These are phyloP conservation scores for Colaptes auratus DNA, from an alignment of 2,113 vertebrate species.

Conservation along the genomic window DNA sequence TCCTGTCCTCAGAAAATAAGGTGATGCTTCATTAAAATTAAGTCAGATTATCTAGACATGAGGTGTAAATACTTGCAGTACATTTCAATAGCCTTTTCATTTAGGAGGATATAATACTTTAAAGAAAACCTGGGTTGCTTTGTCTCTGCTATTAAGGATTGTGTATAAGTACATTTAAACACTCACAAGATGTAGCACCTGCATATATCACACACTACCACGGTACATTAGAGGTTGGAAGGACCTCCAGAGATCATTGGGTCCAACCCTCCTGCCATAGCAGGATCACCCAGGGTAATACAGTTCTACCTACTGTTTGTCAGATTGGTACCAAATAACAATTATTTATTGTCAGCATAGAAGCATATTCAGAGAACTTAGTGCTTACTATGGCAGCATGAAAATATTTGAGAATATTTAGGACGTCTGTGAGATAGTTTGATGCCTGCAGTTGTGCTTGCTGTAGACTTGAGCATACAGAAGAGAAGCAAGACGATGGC, in stretches of 20 bases:
- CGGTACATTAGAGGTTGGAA: too few species aligned
- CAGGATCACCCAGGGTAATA: too few species aligned
- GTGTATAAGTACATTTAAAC: not conserved
- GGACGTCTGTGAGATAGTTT: not conserved
- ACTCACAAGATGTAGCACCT: not conserved
- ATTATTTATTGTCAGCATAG: not conserved
- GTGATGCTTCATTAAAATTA: constrained; percentile 15
- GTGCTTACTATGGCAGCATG: not conserved
- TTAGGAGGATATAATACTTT: not conserved
- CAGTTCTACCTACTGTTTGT: not conserved
- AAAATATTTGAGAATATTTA: not conserved
- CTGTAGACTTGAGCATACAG: not conserved
- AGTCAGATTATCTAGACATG: not conserved
- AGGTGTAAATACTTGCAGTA: not conserved
- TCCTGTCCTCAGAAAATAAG: not conserved
- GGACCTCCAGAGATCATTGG: too few species aligned
- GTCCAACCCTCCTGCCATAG: too few species aligned
- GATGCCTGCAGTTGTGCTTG: not conserved
- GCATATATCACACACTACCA: not conserved
- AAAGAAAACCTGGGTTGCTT: not conserved
- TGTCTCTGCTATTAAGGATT: not conserved
- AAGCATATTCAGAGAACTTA: not conserved
- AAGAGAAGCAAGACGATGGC: not conserved
- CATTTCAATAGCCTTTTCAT: not conserved
- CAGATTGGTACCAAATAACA: not conserved